A percentile compares a stretch with the other conserved stretches of the same genome.
These are phyloP conservation scores for Phyllostomus hastatus DNA, from an alignment of 2,113 vertebrate species.

Conservation along the genomic window DNA sequence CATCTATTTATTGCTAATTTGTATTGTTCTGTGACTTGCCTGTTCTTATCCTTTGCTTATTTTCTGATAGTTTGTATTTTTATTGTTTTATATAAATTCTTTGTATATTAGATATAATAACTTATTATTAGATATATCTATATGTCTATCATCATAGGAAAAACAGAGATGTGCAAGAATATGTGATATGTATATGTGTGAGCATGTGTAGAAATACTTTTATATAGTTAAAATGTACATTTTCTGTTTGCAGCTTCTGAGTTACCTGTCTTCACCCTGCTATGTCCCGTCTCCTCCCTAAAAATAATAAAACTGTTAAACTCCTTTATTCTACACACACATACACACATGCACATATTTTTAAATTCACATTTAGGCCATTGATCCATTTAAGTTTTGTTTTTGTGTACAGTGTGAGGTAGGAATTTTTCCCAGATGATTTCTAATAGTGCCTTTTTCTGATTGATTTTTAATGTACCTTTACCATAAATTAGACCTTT, in stretches of 20 bases:
- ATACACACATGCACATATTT: background rate
- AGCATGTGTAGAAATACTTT: background rate
- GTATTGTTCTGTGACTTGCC: background rate
- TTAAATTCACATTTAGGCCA: background rate
- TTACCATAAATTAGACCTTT: background rate
- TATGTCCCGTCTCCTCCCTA: background rate
- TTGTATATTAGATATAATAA: constrained; percentile 19
- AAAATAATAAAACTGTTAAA: constrained; percentile 30
- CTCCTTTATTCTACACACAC: background rate
- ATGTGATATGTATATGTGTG: background rate
- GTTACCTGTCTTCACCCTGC: background rate
- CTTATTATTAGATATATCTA: background rate
- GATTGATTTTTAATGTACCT: background rate
- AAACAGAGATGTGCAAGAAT: background rate
- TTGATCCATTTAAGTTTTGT: background rate
- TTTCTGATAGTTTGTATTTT: constrained; percentile 13
- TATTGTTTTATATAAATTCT: constrained; percentile 15
- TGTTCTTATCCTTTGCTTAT: background rate
- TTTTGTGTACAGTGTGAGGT: background rate
- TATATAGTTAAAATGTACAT: background rate
- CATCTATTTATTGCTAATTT: background rate
- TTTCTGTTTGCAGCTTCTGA: background rate
- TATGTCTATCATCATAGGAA: background rate
- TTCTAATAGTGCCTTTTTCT: background rate
- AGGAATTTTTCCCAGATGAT: background rate